phyloP scores from a whole-genome alignment of 2,113 vertebrate species.

The human (Homo sapiens) region DNA sequence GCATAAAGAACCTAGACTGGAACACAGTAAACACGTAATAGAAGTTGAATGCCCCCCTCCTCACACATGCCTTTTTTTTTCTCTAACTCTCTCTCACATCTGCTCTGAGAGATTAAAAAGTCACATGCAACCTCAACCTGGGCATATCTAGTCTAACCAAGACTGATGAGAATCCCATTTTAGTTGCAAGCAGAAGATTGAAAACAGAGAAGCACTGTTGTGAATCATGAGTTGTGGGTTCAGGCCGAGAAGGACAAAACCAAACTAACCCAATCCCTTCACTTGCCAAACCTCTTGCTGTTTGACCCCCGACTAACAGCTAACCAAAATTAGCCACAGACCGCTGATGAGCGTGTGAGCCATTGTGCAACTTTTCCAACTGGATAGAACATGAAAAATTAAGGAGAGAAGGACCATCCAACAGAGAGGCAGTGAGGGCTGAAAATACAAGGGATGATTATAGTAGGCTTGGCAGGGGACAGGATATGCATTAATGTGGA shows the following conservation, averaged over 20 bases:
- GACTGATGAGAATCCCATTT: background rate
- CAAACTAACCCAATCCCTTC: background rate
- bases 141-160: background rate
- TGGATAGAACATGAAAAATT: background rate
- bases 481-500: background rate
- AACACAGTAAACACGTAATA: background rate
- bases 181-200: background rate
- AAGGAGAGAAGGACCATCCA: background rate
- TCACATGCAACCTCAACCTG: background rate
- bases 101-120: background rate
- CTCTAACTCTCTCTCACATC: background rate
- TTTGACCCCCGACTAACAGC: background rate
- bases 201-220: background rate
- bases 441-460: background rate
- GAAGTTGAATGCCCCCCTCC: background rate
- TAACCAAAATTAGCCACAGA: constrained; percentile 20
- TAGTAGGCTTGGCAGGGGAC: background rate
- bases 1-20: background rate
- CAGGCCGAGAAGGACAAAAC: background rate
- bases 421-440: background rate
- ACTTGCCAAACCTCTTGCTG: background rate
- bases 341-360: background rate
- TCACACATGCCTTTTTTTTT: no score
- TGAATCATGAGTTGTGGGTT: background rate
- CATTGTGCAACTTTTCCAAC: background rate